Conservation (phyloP, 2,797 vertebrate genomes). For the Lagocephalus sceleratus region DNA sequence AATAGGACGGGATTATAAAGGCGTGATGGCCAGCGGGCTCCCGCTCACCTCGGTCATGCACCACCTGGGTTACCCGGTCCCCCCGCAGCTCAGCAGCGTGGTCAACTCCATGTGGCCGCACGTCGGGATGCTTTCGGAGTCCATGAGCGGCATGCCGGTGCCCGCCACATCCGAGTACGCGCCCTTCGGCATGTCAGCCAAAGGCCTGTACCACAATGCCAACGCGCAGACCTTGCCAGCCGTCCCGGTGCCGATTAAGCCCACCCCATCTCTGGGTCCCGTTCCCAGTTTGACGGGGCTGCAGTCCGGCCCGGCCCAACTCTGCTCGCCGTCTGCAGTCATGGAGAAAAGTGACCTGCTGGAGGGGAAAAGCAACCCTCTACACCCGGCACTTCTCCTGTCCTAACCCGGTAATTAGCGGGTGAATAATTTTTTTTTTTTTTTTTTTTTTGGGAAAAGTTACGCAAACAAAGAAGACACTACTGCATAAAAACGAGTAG, state of each 20-base stretch:
- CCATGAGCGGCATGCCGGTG: conserved; percentile 76
- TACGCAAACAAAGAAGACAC: conserved; percentile 16
- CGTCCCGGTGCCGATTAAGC: conserved; percentile 92
- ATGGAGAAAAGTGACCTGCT: conserved; percentile 79
- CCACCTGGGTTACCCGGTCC: conserved; percentile 91
- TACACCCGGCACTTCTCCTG: conserved; percentile 87
- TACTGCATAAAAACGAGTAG: conserved; percentile 8
- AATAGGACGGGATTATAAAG: conserved; percentile 94
- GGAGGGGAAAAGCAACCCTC: conserved; percentile 80
- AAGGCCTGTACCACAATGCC: conserved; percentile 86
- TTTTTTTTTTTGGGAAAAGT: conserved; percentile 19
- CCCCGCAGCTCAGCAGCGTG: conserved; percentile 86
- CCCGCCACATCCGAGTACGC: conserved; percentile 85
- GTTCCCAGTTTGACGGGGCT: conserved; percentile 77
- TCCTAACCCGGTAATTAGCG: conserved; percentile 62
- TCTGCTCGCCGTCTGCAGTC: conserved; percentile 75
- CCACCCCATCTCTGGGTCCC: conserved; percentile 82
- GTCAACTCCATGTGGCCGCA: conserved; percentile 95
- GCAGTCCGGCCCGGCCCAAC: conserved; percentile 68
- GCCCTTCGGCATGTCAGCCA: conserved; percentile 88
- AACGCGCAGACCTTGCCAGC: conserved; percentile 85
- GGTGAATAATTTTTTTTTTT: too few species aligned
- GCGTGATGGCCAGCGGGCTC: conserved; percentile 86
- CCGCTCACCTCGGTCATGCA: conserved; percentile 96
- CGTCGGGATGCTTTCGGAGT: conserved; percentile 88